A percentile compares a stretch with the other conserved stretches of the same genome.
These are phyloP conservation scores for Darevskia mixta DNA, from an alignment of 2,797 vertebrate species.

Conservation along the genomic window DNA sequence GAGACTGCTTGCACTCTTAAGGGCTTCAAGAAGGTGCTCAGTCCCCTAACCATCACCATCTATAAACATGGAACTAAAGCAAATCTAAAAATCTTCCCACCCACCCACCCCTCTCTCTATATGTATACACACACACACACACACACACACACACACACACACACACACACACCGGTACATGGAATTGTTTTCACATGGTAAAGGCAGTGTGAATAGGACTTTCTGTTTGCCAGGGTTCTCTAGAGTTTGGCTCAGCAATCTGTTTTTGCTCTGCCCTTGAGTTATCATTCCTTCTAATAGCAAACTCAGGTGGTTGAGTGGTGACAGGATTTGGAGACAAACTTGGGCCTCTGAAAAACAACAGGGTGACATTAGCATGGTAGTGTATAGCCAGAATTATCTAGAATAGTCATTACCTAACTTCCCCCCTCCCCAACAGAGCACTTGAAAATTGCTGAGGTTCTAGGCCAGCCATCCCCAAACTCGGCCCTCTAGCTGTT, in stretches of 20 bases:
- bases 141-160: no score
- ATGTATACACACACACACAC: fast-evolving
- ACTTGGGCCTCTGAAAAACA: not conserved
- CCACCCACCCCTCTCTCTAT: no score
- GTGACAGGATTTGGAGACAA: not conserved
- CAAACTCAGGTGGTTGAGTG: not conserved
- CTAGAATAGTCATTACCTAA: not conserved
- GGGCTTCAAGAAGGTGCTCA: not conserved
- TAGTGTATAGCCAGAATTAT: not conserved
- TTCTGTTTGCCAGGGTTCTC: not conserved
- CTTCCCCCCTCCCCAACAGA: no score
- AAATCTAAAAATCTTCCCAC: not conserved
- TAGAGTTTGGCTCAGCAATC: not conserved
- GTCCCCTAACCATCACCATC: not conserved
- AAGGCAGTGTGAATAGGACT: not conserved
- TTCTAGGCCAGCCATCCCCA: no score
- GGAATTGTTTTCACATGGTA: not conserved
- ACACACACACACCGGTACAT: no score
- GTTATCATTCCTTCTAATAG: not conserved
- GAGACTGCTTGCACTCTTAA: not conserved
- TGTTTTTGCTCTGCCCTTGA: not conserved
- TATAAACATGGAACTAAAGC: not conserved
- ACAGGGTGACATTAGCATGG: not conserved
- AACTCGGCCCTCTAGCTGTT: no score
- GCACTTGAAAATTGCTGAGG: no score